phyloP scores from a whole-genome alignment of 1,140 invertebrate species.

The Drosophila arizonae region DNA sequence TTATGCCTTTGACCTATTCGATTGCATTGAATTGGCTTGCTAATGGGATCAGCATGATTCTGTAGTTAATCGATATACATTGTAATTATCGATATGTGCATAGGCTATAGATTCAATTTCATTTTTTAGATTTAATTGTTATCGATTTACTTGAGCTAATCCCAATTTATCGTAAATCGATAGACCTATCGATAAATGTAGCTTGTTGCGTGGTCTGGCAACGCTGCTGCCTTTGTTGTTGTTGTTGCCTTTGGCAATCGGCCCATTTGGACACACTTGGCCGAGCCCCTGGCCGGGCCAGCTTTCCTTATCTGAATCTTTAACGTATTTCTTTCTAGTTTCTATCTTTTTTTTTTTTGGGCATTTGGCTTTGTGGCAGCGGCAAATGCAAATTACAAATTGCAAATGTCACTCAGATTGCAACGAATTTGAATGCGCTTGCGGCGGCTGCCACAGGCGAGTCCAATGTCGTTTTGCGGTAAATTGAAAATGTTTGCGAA shows the following conservation, averaged over 20 bases:
- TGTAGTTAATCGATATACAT: neutral
- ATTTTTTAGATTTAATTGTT: neutral
- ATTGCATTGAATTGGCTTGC: constrained; percentile 25
- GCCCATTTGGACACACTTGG: constrained; percentile 62
- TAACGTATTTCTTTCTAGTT: neutral
- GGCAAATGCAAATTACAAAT: constrained; percentile 37
- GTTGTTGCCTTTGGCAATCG: constrained; percentile 66
- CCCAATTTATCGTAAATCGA: neutral
- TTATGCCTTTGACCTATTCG: constrained; percentile 3
- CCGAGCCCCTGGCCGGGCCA: constrained; percentile 18
- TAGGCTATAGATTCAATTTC: too few relatives aligned
- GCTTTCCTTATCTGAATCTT: constrained; percentile 14
- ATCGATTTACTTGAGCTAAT: neutral
- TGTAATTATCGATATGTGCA: too few relatives aligned
- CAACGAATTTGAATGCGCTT: constrained; percentile 39
- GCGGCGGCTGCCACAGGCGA: constrained; percentile 16
- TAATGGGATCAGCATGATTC: neutral
- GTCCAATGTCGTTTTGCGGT: constrained; percentile 50
- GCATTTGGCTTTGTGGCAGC: neutral
- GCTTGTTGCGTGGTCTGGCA: constrained; percentile 17
- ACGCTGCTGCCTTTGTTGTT: constrained; percentile 43
- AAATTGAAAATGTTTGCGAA: constrained; percentile 64
- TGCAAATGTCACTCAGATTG: constrained; percentile 48
- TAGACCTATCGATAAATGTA: neutral
- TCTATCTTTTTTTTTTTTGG: constrained; percentile 11